These are phyloP conservation scores for Drosophila littoralis DNA, from an alignment of 1,140 invertebrate genomes.

Conservation along the genomic window DNA sequence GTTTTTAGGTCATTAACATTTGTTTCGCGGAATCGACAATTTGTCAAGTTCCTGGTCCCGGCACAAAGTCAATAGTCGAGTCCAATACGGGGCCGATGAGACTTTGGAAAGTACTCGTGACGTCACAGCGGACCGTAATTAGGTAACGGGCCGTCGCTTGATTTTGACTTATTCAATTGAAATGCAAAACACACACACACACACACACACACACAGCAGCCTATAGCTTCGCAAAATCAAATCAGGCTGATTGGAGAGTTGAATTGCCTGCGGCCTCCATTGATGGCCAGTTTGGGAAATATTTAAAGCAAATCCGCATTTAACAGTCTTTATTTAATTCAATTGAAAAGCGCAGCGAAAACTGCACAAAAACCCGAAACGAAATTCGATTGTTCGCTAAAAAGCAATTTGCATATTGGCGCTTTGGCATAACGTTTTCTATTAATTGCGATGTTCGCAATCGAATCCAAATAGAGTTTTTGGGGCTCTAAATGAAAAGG, in stretches of 20 bases:
- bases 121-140: constrained; percentile 17
- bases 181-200: constrained; percentile 1
- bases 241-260: neutral
- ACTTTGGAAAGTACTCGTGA: neutral
- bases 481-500: neutral
- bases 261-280: neutral
- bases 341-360: neutral
- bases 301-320: neutral
- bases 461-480: neutral
- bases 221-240: neutral
- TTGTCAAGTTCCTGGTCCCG: constrained; percentile 37
- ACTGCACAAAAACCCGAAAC: neutral
- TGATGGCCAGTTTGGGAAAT: neutral
- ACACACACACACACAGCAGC: neutral
- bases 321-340: neutral
- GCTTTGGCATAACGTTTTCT: neutral
- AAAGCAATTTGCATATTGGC: neutral
- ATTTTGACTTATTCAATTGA: neutral
- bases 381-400: neutral
- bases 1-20: constrained; percentile 42
- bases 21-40: constrained; percentile 50
- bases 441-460: neutral
- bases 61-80: constrained; percentile 44
- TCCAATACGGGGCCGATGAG: constrained; percentile 22
- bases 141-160: neutral